Evolutionary conservation across 2,888 invertebrate species (phyloP).

Genomic region (Philopedon plagiatum): DNA sequence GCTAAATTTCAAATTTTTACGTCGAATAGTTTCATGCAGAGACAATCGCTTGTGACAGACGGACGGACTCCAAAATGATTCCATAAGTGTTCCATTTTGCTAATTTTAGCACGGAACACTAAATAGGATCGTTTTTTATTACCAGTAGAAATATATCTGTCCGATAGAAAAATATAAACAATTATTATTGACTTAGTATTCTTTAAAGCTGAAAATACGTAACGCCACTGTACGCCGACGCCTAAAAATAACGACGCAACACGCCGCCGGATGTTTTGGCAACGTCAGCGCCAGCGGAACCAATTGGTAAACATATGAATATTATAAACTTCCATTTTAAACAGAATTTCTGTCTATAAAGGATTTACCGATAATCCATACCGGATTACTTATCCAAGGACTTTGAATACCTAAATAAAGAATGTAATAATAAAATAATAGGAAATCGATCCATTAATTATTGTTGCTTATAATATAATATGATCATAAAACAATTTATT

Average conservation of each 20-base stretch:
- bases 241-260: conserved; percentile 47
- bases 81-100: no score
- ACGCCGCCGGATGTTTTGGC: conserved; percentile 43
- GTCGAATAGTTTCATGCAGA: no score
- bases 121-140: no score
- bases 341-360: conserved; percentile 21
- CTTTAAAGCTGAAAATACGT: no score
- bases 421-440: not conserved
- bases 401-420: not conserved
- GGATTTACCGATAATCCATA: conserved; percentile 13
- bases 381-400: conserved; percentile 1
- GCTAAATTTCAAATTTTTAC: no score
- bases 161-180: no score
- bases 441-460: not conserved
- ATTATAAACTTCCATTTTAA: conserved; percentile 40
- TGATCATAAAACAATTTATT: no score
- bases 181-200: no score
- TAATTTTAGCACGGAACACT: no score
- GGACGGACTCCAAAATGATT: no score
- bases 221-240: conserved; percentile 35
- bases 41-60: no score
- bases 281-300: conserved; percentile 45
- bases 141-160: no score
- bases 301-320: conserved; percentile 44
- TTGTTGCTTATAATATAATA: not conserved